Base-by-base conservation (phyloP, 1,140 invertebrate species). In the Drosophila ficusphila region DNA sequence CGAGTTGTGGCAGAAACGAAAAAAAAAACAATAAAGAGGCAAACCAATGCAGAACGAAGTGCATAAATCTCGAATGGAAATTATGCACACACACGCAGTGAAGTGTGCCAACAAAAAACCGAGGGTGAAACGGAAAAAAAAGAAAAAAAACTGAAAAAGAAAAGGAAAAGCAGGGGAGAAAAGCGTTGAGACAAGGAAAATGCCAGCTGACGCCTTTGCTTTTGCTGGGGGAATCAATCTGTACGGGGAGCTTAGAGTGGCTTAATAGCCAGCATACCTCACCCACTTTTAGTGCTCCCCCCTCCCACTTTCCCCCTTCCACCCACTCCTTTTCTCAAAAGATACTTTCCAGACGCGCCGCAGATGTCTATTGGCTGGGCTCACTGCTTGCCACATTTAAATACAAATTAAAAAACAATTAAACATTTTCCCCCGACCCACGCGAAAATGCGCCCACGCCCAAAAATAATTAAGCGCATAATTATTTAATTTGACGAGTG, bases 391-490 rank as follows among this genome's bases (percentile, higher is more conserved):
- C 46, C 21, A 29, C 36, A 78, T 52, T 56, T 33, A 74, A 75
- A 70, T 58, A 64, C 46, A 64, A 75, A 75, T 79, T 75, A 70
- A 60, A 79, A 64, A 58, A 49, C 70, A 75, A 79, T 79, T 62
- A 79, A 79, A 70, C 29, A 54, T 46, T 57, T 74, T 34, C 44
- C 36, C 29, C 16, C 39, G n/a, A n/a, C 16, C 12, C 14, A 23
- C n/a, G n/a, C n/a, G 5, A 27, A 3, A 12, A 3, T 7, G 34
- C 18, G 41, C 33, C 33, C 46, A 19, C 34, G 2, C 6, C 36
- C 51, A 38, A 53, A 81, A 72, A 82, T 81, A 81, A 82, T 81
- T 81, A 81, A 54, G 72, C 78, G 73, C 52, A 72, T 82, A 81
- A 82, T 73, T 82, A 82, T 77, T 82, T 77, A 81, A 81, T 81